Conservation (phyloP, 1,140 invertebrate genomes). For the Neodiprion pinetum region DNA sequence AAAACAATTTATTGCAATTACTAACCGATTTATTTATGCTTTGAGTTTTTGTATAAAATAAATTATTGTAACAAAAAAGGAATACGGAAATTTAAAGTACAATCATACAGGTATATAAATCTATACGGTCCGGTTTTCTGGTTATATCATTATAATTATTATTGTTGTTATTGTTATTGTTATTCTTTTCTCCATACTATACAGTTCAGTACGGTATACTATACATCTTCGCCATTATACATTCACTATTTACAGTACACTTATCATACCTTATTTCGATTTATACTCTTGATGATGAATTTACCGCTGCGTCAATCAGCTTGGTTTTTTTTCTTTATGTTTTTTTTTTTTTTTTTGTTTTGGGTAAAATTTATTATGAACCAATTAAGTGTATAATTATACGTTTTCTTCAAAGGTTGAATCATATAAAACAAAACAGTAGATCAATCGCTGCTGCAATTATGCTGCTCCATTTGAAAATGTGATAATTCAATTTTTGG, state of each 20-base stretch:
- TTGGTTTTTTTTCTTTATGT: too few species aligned
- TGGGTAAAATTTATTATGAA: too few species aligned
- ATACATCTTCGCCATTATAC: neutral
- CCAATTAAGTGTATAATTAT: neutral
- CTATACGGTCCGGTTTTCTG: neutral
- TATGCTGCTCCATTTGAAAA: too few species aligned
- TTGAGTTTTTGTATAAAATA: neutral
- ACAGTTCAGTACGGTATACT: neutral
- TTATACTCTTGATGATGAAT: neutral
- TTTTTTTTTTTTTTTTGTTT: too few species aligned
- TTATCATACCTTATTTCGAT: neutral
- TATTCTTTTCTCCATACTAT: neutral
- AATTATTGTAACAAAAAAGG: neutral
- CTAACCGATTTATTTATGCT: neutral
- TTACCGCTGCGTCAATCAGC: too few species aligned
- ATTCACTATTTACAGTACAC: neutral
- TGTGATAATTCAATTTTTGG: too few species aligned
- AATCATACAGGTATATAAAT: neutral
- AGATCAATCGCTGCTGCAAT: too few species aligned
- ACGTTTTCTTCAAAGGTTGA: neutral
- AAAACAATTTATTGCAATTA: neutral
- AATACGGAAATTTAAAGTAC: neutral
- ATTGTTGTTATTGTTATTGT: neutral
- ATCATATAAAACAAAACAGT: neutral
- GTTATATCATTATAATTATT: neutral